These are phyloP conservation scores for Chrysolina haemoptera DNA, from an alignment of 2,888 invertebrate genomes.

Conservation along the genomic window DNA sequence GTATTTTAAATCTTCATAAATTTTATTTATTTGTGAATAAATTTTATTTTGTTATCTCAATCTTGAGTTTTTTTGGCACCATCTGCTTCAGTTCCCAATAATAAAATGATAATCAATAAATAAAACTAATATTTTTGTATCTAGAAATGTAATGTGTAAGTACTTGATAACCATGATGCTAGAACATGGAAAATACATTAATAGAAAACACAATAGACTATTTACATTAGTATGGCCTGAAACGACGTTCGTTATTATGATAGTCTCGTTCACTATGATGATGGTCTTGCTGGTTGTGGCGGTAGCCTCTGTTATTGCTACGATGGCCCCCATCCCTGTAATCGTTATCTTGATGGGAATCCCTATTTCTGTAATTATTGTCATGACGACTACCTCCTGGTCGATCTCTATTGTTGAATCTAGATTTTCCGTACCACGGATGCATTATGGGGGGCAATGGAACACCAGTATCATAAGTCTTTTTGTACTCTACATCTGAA, in stretches of 20 bases:
- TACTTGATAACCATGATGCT: too few relatives aligned
- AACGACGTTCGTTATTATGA: neutral
- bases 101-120: too few relatives aligned
- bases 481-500: slow-evolving; percentile 67
- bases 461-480: slow-evolving; percentile 63
- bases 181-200: too few relatives aligned
- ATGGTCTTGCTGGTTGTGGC: slow-evolving; percentile 13
- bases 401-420: slow-evolving; percentile 46
- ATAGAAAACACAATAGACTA: neutral
- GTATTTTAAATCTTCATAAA: neutral
- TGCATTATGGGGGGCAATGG: slow-evolving; percentile 68
- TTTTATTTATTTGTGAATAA: slow-evolving; percentile 22
- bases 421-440: slow-evolving; percentile 65
- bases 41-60: slow-evolving; percentile 27
- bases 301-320: neutral
- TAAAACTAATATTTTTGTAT: too few relatives aligned
- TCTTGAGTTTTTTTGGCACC: neutral
- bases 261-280: neutral
- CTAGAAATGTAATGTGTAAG: too few relatives aligned
- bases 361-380: slow-evolving; percentile 32
- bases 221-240: neutral
- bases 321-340: slow-evolving; percentile 10
- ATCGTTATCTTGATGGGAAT: slow-evolving; percentile 22
- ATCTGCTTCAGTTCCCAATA: neutral
- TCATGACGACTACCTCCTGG: slow-evolving; percentile 39